A percentile compares a stretch with the other conserved stretches of the same genome.
Evolutionary conservation across 2,888 invertebrate genomes (phyloP).

Genomic region (Pocota personata): DNA sequence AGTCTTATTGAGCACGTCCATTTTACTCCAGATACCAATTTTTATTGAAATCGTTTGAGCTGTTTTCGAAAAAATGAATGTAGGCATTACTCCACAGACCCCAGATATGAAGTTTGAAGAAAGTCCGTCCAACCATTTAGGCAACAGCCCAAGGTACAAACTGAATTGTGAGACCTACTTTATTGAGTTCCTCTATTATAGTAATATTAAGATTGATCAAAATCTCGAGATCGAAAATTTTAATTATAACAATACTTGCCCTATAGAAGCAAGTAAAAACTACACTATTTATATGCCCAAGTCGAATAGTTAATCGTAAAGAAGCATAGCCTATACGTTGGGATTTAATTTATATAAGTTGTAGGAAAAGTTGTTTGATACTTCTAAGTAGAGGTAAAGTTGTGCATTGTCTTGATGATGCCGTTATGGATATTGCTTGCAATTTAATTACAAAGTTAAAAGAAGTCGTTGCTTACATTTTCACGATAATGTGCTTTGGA

Average conservation of each 20-base stretch:
- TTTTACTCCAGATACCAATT: too few species aligned
- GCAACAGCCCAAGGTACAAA: too few species aligned
- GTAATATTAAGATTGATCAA: too few species aligned
- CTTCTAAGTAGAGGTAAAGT: constrained; percentile 20
- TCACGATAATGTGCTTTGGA: not conserved
- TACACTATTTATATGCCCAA: constrained; percentile 18
- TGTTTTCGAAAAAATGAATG: too few species aligned
- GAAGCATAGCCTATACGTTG: constrained; percentile 1
- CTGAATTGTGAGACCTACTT: too few species aligned
- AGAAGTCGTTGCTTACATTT: not conserved
- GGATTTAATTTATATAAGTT: constrained; percentile 28
- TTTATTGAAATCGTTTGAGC: too few species aligned
- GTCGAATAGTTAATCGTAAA: constrained; percentile 1
- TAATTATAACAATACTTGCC: constrained; percentile 31
- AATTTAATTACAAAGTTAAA: constrained; percentile 24
- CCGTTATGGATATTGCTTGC: not conserved
- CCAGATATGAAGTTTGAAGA: too few species aligned
- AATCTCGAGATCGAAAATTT: too few species aligned
- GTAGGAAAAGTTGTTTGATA: not conserved
- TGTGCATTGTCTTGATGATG: not conserved
- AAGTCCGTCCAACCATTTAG: too few species aligned
- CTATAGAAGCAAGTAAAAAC: not conserved
- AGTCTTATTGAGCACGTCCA: too few species aligned
- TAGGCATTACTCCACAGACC: too few species aligned
- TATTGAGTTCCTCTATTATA: too few species aligned